Conservation (phyloP, 2,113 vertebrate species). For the Sphyrna mokarran region DNA sequence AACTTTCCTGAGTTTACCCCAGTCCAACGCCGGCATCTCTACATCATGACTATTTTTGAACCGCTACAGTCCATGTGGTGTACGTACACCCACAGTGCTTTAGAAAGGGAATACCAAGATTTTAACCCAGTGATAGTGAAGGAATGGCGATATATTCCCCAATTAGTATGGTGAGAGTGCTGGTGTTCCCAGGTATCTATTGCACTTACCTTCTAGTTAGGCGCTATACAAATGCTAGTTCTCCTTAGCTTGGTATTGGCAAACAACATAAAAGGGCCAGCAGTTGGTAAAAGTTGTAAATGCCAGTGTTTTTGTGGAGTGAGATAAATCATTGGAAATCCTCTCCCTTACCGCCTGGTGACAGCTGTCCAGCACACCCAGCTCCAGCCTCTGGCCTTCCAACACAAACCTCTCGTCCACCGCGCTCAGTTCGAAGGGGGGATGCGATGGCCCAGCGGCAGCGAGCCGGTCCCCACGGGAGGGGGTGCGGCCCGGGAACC, state of each 20-base stretch:
- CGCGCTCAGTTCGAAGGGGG: slow-evolving; percentile 52
- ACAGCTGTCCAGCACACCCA: slow-evolving; percentile 52
- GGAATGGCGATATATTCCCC: too few relatives aligned
- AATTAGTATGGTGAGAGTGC: neutral
- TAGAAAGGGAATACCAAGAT: neutral
- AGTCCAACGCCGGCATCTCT: too few relatives aligned
- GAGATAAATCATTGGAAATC: too few relatives aligned
- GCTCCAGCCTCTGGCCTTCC: slow-evolving; percentile 49
- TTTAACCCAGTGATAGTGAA: neutral
- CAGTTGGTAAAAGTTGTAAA: neutral
- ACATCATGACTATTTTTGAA: too few relatives aligned
- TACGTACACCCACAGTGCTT: too few relatives aligned
- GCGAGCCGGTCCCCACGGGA: neutral
- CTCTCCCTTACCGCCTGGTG: slow-evolving; percentile 45
- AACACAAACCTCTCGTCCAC: slow-evolving; percentile 54
- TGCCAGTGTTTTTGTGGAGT: too few relatives aligned
- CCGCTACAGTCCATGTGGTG: too few relatives aligned
- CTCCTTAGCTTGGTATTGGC: neutral
- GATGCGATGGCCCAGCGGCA: neutral
- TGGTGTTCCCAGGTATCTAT: too few relatives aligned
- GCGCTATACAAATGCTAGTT: neutral
- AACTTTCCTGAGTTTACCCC: too few relatives aligned
- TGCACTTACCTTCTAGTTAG: neutral
- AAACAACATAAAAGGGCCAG: neutral
- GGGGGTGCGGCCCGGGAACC: rapidly evolving